These are phyloP conservation scores for Xiphorhynchus erythropygius DNA, from an alignment of 2,797 vertebrate species.

Conservation along the genomic window DNA sequence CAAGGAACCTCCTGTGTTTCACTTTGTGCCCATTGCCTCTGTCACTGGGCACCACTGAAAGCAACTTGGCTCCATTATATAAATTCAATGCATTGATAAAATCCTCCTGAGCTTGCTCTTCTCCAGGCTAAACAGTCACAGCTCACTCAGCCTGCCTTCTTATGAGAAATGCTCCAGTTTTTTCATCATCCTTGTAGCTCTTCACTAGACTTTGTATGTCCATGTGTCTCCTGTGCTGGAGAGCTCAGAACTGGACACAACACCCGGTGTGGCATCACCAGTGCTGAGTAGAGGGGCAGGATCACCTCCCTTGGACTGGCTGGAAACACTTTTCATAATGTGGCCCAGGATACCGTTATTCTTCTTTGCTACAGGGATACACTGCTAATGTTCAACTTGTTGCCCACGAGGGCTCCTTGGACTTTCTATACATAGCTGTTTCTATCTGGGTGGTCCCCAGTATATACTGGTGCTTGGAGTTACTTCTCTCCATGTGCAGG, in stretches of 20 bases:
- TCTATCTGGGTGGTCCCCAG: not conserved
- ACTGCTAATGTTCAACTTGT: not conserved
- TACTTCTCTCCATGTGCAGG: not conserved
- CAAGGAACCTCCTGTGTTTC: not conserved
- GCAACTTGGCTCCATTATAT: not conserved
- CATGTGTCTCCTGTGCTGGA: fast-evolving
- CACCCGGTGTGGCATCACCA: not conserved
- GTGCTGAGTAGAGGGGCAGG: not conserved
- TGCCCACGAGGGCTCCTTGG: too few species aligned
- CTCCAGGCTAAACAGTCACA: not conserved
- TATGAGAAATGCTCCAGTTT: not conserved
- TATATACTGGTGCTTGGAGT: fast-evolving
- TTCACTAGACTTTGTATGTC: not conserved
- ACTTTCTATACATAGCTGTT: not conserved
- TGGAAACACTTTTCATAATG: not conserved
- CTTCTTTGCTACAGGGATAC: not conserved
- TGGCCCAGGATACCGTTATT: not conserved
- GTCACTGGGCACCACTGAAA: not conserved
- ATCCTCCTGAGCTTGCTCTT: not conserved
- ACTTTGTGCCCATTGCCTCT: not conserved
- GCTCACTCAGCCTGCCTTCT: not conserved
- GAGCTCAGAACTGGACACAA: not conserved
- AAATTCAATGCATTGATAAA: not conserved
- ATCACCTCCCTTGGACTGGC: not conserved
- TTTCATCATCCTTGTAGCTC: not conserved